These are phyloP conservation scores for Lithobates sylvaticus DNA, from an alignment of 2,797 vertebrate genomes.

Conservation along the genomic window DNA sequence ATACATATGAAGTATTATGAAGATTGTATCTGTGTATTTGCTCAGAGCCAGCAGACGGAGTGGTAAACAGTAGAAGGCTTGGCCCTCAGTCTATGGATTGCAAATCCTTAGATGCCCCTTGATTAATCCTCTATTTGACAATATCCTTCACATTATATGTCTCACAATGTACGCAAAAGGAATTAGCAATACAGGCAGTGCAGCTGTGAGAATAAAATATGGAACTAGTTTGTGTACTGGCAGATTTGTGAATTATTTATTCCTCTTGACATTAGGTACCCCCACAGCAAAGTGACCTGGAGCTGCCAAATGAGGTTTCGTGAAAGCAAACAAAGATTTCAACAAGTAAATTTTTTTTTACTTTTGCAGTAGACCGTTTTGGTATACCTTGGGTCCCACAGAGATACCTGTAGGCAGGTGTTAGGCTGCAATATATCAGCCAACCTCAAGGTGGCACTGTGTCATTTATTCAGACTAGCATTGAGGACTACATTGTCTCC, in stretches of 20 bases:
- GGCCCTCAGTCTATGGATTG: slow-evolving; percentile 20
- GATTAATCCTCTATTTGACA: slow-evolving; percentile 36
- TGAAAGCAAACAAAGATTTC: no score
- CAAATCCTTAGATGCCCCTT: slow-evolving; percentile 41
- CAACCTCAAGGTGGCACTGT: no score
- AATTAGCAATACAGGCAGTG: slow-evolving; percentile 36
- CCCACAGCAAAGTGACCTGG: not conserved
- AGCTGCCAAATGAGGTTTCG: no score
- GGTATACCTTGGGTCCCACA: no score
- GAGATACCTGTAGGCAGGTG: no score
- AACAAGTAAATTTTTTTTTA: no score
- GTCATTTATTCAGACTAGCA: no score
- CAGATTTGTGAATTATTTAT: slow-evolving; percentile 6
- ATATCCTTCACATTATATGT: slow-evolving; percentile 35
- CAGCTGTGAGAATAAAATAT: slow-evolving; percentile 45
- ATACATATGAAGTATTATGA: slow-evolving; percentile 32
- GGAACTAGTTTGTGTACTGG: slow-evolving; percentile 10
- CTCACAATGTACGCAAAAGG: slow-evolving; percentile 39
- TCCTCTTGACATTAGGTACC: not conserved
- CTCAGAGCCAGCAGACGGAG: slow-evolving; percentile 29
- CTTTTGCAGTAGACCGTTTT: no score
- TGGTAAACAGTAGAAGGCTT: slow-evolving; percentile 27
- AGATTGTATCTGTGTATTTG: slow-evolving; percentile 14
- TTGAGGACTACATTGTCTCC: no score
- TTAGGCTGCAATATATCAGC: no score